Conservation (phyloP, 1,140 invertebrate genomes). For the Drosophila bifasciata region DNA sequence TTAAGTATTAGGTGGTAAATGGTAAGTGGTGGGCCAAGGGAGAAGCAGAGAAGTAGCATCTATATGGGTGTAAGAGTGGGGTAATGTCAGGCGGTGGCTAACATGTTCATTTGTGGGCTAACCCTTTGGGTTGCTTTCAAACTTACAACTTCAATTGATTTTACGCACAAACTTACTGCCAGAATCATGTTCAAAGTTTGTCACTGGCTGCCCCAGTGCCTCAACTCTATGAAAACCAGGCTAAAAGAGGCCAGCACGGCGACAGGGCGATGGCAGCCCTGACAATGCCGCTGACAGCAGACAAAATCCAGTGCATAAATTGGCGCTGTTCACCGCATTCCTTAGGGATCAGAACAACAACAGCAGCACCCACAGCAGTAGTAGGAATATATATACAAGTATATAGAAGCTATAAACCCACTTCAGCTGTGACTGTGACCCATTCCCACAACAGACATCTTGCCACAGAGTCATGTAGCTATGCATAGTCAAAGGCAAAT, state of each 20-base stretch:
- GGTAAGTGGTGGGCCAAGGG: constrained; percentile 3
- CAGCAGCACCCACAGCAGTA: constrained; percentile 40
- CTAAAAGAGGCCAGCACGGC: constrained; percentile 17
- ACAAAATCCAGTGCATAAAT: constrained; percentile 13
- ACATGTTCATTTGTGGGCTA: too few species aligned
- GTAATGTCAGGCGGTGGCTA: too few species aligned
- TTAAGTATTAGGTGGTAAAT: constrained; percentile 12
- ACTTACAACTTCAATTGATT: too few species aligned
- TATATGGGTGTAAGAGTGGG: too few species aligned
- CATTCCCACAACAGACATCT: constrained; percentile 65
- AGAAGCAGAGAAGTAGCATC: too few species aligned
- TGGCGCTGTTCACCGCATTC: constrained; percentile 34
- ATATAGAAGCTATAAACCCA: too few species aligned
- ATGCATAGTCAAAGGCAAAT: constrained; percentile 50
- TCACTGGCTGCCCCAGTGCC: too few species aligned
- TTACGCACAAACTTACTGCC: too few species aligned
- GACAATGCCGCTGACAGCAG: not conserved
- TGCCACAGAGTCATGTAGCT: constrained; percentile 11
- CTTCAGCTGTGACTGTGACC: constrained; percentile 53
- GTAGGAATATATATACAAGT: not conserved
- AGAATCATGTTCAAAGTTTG: not conserved
- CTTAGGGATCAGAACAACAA: constrained; percentile 21
- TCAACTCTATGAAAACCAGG: too few species aligned
- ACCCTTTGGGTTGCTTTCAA: too few species aligned
- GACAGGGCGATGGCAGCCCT: not conserved